Evolutionary conservation across 2,797 vertebrate genomes (phyloP), one percentile per base, ranked within the genome.

Genomic region (Nannoperca obscura): DNA sequence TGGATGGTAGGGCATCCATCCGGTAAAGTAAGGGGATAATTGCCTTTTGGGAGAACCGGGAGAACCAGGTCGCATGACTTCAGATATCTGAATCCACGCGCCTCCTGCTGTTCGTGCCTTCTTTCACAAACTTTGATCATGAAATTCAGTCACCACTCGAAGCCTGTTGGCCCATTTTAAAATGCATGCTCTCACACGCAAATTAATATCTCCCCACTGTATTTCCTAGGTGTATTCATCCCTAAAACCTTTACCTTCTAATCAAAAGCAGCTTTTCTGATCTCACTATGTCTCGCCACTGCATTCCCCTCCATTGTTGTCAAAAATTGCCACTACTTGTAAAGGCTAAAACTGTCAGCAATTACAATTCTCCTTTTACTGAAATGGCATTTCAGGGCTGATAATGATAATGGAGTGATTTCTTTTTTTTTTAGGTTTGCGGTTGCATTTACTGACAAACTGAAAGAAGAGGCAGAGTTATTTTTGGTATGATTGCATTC

Each of bases 401-500:
- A 74, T 78, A 80, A 80, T 65, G 2, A 71, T 78, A 80, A 80
- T 65, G 2, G 68, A 22, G 22, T 65, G 10, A 59, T 52, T 54
- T 49, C 7, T 60, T 66, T 82, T 85, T 38, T 83, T 58, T 50
- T 71, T 90, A 99, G 98, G 90, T 99, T 99, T 90, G 96, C 96
- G 0, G 96, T 99, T 71, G 97, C 97, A 22, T 99, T 99, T 93
- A 97, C 96, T 0, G 87, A 94, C 73, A 88, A 95, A 40, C 93
- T 99, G 93, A 97, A 96, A 94, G 95, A 96, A 66, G 87, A 86
- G 38, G 97, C 97, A 1, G 90, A 94, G 82, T 61, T 79, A 15
- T 88, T 92, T 85, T 95, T 97, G 98, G 98, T 99, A 96, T 0
- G 97, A 95, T 78, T 76, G 5, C 34, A 24, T 20, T 55, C 50